Conservation (phyloP, 2,113 vertebrate genomes). For the Ptilorrhoa leucosticta region DNA sequence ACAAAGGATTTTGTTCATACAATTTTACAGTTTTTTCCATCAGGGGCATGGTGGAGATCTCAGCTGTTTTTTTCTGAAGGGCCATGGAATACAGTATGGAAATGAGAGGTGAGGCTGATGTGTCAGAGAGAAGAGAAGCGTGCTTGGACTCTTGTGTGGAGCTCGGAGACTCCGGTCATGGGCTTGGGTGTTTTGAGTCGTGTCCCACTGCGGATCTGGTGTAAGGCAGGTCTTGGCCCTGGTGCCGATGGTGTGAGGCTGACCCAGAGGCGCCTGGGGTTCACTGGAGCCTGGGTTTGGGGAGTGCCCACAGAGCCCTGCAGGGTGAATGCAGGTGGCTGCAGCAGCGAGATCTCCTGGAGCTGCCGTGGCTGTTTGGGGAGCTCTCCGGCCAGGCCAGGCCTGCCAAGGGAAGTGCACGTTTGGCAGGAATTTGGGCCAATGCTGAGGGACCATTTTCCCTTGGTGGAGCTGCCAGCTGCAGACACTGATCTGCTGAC, state of each 20-base stretch:
- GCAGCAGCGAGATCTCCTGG: neutral
- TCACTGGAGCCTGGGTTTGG: neutral
- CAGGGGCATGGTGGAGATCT: neutral
- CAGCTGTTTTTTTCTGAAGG: neutral
- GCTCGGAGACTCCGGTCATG: neutral
- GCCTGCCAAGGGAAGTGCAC: neutral
- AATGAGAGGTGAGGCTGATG: neutral
- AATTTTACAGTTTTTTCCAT: neutral
- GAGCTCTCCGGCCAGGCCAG: neutral
- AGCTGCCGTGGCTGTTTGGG: neutral
- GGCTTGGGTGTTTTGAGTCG: rapidly evolving
- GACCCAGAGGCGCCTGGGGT: neutral
- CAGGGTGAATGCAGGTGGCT: neutral
- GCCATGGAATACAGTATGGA: neutral
- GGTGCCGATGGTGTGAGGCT: neutral
- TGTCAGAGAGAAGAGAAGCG: neutral
- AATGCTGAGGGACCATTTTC: neutral
- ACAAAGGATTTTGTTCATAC: neutral
- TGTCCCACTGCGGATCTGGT: rapidly evolving
- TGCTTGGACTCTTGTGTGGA: neutral
- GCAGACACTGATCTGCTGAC: constrained; percentile 51
- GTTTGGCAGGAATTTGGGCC: neutral
- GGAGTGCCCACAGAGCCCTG: neutral
- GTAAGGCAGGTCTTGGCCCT: neutral
- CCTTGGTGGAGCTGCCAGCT: constrained; percentile 8